Conservation (phyloP, 2,113 vertebrate genomes). For the Cinclus cinclus region DNA sequence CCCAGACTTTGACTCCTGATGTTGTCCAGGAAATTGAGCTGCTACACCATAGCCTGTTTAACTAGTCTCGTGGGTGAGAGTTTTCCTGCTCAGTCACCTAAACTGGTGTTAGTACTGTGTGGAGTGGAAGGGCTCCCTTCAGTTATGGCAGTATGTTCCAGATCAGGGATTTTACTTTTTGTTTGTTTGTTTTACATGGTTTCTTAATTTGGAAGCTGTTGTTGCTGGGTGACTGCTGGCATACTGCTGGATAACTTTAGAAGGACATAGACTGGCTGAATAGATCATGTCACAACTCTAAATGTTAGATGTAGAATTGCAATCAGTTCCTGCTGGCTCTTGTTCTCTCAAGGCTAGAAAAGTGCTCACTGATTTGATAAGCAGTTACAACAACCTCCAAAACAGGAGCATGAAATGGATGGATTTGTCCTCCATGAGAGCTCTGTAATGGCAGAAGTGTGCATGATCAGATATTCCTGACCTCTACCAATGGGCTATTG, state of each 20-base stretch:
- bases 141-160: slow-evolving; percentile 21
- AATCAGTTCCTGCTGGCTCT: neutral
- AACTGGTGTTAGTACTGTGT: neutral
- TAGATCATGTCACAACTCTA: neutral
- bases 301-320: neutral
- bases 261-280: neutral
- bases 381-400: neutral
- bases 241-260: neutral
- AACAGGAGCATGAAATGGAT: neutral
- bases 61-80: neutral
- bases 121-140: neutral
- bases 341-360: slow-evolving; percentile 11
- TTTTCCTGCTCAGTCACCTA: slow-evolving; percentile 17
- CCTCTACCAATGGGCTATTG: neutral
- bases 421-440: neutral
- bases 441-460: slow-evolving; percentile 1
- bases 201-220: slow-evolving; percentile 24
- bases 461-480: neutral
- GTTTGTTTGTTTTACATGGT: neutral
- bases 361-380: neutral
- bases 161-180: neutral
- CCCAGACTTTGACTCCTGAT: slow-evolving; percentile 37
- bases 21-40: slow-evolving; percentile 32
- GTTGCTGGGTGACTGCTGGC: slow-evolving; percentile 24
- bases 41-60: neutral